phyloP scores from a whole-genome alignment of 2,888 invertebrate species.

The Trimorus sp. region DNA sequence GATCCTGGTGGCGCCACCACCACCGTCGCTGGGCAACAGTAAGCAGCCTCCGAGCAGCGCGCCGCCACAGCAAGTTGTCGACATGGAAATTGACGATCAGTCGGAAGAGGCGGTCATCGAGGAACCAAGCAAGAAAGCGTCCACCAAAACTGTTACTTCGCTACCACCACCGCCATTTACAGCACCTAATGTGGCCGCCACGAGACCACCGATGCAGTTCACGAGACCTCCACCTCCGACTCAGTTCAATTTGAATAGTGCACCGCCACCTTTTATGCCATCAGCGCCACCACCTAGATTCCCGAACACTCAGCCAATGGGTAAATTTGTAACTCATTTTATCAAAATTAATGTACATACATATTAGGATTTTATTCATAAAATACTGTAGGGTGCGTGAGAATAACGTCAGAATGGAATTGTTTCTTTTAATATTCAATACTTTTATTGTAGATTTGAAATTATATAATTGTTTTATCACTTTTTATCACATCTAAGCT shows the following conservation, averaged over 20 bases:
- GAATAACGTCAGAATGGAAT: too few species aligned
- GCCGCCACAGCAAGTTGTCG: slow-evolving; percentile 74
- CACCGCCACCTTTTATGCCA: slow-evolving; percentile 40
- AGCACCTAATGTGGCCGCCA: slow-evolving; percentile 58
- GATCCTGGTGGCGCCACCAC: slow-evolving; percentile 79
- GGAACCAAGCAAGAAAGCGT: slow-evolving; percentile 69
- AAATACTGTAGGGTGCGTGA: too few species aligned
- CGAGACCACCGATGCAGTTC: slow-evolving; percentile 70
- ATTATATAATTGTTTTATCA: too few species aligned
- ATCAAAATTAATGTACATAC: too few species aligned
- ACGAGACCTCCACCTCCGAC: slow-evolving; percentile 48
- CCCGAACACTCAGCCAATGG: slow-evolving; percentile 41
- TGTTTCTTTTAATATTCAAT: too few species aligned
- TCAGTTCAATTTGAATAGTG: slow-evolving; percentile 37
- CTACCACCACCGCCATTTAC: slow-evolving; percentile 70
- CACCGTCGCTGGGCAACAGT: slow-evolving; percentile 76
- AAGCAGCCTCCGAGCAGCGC: slow-evolving; percentile 49
- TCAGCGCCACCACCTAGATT: slow-evolving; percentile 59
- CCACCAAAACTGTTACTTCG: slow-evolving; percentile 50
- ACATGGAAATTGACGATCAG: slow-evolving; percentile 81
- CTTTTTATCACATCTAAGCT: too few species aligned
- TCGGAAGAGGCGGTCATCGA: slow-evolving; percentile 78
- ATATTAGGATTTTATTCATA: too few species aligned
- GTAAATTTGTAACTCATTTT: slow-evolving; percentile 2
- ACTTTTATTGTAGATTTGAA: too few species aligned